Base-by-base conservation (phyloP, 2,113 vertebrate genomes). In the Corythaixoides concolor region DNA sequence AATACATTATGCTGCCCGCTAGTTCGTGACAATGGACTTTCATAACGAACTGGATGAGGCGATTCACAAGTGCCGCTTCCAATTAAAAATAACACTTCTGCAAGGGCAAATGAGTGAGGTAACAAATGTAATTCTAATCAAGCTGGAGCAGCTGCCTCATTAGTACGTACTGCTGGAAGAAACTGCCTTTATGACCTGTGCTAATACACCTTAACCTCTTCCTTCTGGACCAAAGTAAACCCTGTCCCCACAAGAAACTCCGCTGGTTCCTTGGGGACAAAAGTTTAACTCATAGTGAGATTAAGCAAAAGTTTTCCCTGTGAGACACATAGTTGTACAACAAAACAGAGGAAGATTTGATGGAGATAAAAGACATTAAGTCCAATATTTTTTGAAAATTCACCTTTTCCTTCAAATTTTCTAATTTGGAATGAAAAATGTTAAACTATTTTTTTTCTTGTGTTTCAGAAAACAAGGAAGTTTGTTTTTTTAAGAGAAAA, bases 51-150 rank as follows among this genome's bases (percentile, higher is more conserved):
- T 69, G 69, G n/a, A 37, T 58, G 43, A 92, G 69, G 45, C 5
- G 52, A 89, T 69, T 82, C 93, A 53, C 30, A 74, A 93, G 63
- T 87, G 96, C 68, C 0, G 0, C 76, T 96, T 96, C 90, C 73
- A 93, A 92, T 97, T 97, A 97, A 90, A 96, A 93, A 78, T 49
- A 90, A 85, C 86, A 81, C 35, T 93, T 78, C 73, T 41, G 37
- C 83, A 89, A 83, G 81, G 59, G 85, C 66, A 91, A 89, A 91
- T 50, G 68, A 85, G 43, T 39, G 84, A 89, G 53, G 62, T 72
- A 60, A 78, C 3, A 14, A 67, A 27, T 85, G 27, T 13, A 85
- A 68, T 68, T 50, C 47, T 83, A 77, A 94, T 76, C 4, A 53
- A 62, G 70, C 64, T 76, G 69, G 39, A 89, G 67, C 58, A 83